Conservation (phyloP, 2,888 invertebrate species). For the Seira musarum region DNA sequence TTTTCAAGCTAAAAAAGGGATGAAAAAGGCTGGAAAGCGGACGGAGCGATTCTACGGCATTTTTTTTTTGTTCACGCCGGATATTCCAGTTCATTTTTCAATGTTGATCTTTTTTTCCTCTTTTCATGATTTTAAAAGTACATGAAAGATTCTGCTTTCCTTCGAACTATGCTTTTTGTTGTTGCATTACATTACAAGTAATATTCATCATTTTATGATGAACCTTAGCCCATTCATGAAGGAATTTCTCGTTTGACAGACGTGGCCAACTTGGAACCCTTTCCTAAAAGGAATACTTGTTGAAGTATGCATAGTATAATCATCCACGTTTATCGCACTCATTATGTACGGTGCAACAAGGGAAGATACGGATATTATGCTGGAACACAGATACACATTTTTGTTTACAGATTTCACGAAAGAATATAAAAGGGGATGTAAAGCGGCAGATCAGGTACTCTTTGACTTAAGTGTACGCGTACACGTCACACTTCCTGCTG, state of each 20-base stretch:
- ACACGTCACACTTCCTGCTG: slow-evolving; percentile 40
- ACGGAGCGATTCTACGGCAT: slow-evolving; percentile 68
- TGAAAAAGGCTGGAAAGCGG: slow-evolving; percentile 62
- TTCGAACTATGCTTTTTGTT: background rate
- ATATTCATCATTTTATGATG: slow-evolving; percentile 14
- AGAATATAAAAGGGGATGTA: background rate
- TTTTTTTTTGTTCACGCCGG: slow-evolving; percentile 67
- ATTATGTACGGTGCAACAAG: slow-evolving; percentile 16
- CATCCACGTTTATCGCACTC: slow-evolving; percentile 7
- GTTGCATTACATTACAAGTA: background rate
- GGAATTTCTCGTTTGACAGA: slow-evolving; percentile 7
- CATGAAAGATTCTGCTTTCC: background rate
- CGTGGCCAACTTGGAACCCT: background rate
- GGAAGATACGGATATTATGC: slow-evolving; percentile 14
- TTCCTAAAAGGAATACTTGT: background rate
- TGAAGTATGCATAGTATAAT: slow-evolving; percentile 13
- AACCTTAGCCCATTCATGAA: slow-evolving; percentile 19
- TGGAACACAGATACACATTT: slow-evolving; percentile 5
- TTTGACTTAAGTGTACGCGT: background rate
- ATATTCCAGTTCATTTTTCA: slow-evolving; percentile 69
- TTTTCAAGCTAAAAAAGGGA: slow-evolving; percentile 43
- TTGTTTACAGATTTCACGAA: slow-evolving; percentile 3
- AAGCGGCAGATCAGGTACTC: background rate
- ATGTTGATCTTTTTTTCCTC: slow-evolving; percentile 65
- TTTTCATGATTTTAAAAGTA: slow-evolving; percentile 56